Evolutionary conservation across 2,797 vertebrate genomes (phyloP).

Genomic region (Premnoplex brunnescens): DNA sequence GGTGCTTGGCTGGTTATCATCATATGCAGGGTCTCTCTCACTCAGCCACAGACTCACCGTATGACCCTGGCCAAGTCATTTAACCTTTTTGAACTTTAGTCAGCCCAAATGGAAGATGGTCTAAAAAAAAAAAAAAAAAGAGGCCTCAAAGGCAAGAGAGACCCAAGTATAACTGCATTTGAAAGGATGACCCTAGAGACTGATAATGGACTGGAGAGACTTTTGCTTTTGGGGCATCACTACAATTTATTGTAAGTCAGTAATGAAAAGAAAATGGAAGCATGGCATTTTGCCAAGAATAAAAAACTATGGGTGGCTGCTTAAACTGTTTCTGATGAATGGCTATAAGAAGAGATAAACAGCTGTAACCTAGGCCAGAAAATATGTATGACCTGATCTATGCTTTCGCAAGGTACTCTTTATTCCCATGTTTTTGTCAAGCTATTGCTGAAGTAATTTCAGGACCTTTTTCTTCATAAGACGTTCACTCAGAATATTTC

Average conservation of each 20-base stretch:
- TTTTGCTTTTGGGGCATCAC: constrained; percentile 35
- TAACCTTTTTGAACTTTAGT: constrained; percentile 7
- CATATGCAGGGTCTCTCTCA: not conserved
- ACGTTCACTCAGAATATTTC: constrained; percentile 30
- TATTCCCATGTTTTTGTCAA: not conserved
- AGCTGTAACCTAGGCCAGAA: constrained; percentile 36
- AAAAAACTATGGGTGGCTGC: not conserved
- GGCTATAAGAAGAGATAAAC: constrained; percentile 23
- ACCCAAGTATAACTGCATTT: constrained; percentile 38
- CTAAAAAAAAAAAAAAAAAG: not conserved
- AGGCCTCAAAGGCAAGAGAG: not conserved
- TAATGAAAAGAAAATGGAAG: constrained; percentile 61
- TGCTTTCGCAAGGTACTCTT: not conserved
- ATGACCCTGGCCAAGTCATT: constrained; percentile 14
- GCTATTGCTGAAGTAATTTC: constrained; percentile 33
- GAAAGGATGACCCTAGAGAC: constrained; percentile 34
- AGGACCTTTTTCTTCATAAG: constrained; percentile 29
- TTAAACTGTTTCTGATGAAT: constrained; percentile 1
- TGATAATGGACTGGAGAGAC: constrained; percentile 44
- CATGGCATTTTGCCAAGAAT: constrained; percentile 28
- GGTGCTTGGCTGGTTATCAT: not conserved
- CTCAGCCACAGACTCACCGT: not conserved
- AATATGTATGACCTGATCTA: not conserved
- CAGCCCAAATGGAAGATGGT: constrained; percentile 7
- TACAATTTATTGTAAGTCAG: constrained; percentile 45